A percentile compares a stretch with the other conserved stretches of the same genome.
Conservation (phyloP, 2,113 vertebrate species). For the Pongo pygmaeus region DNA sequence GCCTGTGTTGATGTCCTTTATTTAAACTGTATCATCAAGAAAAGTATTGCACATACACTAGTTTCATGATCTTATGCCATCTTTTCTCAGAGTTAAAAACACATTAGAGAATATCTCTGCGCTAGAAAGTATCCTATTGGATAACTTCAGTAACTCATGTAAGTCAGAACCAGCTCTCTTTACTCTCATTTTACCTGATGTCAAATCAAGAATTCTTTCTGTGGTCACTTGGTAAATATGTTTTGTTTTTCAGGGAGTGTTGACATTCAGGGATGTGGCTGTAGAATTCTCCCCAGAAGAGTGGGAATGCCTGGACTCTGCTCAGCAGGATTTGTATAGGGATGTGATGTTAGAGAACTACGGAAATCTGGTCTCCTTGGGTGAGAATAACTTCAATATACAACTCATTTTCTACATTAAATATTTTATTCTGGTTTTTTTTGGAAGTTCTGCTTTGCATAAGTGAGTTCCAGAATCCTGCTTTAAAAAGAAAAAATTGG, state of each 20-base stretch:
- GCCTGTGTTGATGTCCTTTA: neutral
- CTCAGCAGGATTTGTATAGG: neutral
- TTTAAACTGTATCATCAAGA: neutral
- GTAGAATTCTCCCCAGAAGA: constrained; percentile 19
- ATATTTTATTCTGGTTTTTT: neutral
- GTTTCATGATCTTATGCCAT: neutral
- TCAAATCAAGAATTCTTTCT: neutral
- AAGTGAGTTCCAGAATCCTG: too few relatives aligned
- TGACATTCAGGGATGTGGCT: constrained; percentile 27
- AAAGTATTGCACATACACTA: neutral
- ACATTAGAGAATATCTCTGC: neutral
- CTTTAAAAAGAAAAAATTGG: too few relatives aligned
- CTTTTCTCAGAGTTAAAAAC: neutral
- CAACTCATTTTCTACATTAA: too few relatives aligned
- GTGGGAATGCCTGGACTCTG: neutral
- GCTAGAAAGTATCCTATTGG: neutral
- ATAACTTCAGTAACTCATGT: neutral
- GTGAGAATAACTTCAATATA: too few relatives aligned
- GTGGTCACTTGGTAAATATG: neutral
- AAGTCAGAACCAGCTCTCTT: neutral
- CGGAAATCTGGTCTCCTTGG: too few relatives aligned
- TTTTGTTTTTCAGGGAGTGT: neutral
- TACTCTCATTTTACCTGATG: neutral
- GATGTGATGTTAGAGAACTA: constrained; percentile 27
- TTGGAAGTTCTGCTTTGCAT: too few relatives aligned